These are phyloP conservation scores for Drosophila rufa DNA, from an alignment of 1,140 invertebrate genomes.

Conservation along the genomic window DNA sequence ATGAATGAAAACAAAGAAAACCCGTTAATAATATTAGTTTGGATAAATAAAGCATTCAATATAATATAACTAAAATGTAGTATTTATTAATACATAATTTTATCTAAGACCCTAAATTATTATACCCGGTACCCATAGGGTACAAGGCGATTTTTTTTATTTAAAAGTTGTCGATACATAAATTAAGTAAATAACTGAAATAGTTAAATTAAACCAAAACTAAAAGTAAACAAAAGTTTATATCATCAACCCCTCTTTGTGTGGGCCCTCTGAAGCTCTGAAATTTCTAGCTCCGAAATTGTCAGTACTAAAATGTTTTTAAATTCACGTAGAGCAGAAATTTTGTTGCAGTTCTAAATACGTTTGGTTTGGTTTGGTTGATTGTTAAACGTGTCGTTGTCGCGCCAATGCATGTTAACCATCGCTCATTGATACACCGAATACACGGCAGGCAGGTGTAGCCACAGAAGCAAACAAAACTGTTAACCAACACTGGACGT, in stretches of 20 bases:
- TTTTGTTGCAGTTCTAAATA: constrained; percentile 79
- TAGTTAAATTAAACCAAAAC: neutral
- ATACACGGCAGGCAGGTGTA: constrained; percentile 44
- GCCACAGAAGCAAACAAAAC: constrained; percentile 40
- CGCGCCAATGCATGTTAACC: constrained; percentile 68
- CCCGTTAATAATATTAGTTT: no score
- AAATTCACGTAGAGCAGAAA: constrained; percentile 78
- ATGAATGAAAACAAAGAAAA: no score
- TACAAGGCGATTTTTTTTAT: no score
- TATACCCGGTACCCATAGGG: no score
- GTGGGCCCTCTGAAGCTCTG: constrained; percentile 4
- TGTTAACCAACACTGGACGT: constrained; percentile 65
- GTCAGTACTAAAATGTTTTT: constrained; percentile 78
- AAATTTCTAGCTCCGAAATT: constrained; percentile 30
- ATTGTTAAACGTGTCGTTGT: constrained; percentile 52
- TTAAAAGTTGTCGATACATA: no score
- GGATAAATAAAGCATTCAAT: no score
- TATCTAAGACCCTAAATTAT: no score
- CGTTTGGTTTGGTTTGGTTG: constrained; percentile 72
- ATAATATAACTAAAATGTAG: no score
- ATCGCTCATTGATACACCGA: constrained; percentile 66
- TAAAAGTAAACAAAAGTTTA: neutral
- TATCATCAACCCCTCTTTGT: constrained; percentile 16
- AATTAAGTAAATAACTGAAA: neutral
- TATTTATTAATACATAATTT: no score